These are phyloP conservation scores for Heteromormyrus szaboi DNA, from an alignment of 2,797 vertebrate species.

Conservation along the genomic window DNA sequence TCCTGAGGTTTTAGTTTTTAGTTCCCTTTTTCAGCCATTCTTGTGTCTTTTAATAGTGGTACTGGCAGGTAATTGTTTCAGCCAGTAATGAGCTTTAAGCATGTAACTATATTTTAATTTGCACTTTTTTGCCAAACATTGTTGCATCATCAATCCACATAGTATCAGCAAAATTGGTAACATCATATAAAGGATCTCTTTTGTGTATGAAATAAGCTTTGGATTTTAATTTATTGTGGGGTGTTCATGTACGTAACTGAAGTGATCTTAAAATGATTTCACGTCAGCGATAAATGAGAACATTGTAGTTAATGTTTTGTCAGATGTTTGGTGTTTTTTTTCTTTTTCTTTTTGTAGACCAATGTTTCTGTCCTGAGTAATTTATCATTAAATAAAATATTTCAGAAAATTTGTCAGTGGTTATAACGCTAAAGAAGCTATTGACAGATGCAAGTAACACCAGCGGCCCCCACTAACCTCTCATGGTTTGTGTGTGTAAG, in stretches of 20 bases:
- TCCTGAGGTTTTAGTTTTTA: neutral
- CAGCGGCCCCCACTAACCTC: neutral
- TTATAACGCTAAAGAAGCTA: neutral
- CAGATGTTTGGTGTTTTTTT: slow-evolving; percentile 6
- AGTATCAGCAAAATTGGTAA: neutral
- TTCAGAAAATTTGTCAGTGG: neutral
- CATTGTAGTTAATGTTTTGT: neutral
- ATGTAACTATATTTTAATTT: neutral
- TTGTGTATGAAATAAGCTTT: slow-evolving; percentile 13
- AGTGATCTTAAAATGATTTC: slow-evolving; percentile 2
- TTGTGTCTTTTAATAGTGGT: neutral
- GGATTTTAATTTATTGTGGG: neutral
- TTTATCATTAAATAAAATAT: slow-evolving; percentile 18
- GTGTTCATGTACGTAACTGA: slow-evolving; percentile 4
- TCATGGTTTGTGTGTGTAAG: neutral
- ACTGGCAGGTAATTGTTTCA: neutral
- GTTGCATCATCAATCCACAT: neutral
- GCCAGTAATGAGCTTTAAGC: neutral
- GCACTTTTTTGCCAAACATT: slow-evolving; percentile 9
- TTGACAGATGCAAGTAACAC: neutral
- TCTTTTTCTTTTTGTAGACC: slow-evolving; percentile 1
- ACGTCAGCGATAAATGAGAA: neutral
- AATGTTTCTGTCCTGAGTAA: slow-evolving; percentile 13
- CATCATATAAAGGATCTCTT: neutral
- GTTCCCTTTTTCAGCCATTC: neutral